Conservation (phyloP, 2,797 vertebrate species). For the Anas acuta region DNA sequence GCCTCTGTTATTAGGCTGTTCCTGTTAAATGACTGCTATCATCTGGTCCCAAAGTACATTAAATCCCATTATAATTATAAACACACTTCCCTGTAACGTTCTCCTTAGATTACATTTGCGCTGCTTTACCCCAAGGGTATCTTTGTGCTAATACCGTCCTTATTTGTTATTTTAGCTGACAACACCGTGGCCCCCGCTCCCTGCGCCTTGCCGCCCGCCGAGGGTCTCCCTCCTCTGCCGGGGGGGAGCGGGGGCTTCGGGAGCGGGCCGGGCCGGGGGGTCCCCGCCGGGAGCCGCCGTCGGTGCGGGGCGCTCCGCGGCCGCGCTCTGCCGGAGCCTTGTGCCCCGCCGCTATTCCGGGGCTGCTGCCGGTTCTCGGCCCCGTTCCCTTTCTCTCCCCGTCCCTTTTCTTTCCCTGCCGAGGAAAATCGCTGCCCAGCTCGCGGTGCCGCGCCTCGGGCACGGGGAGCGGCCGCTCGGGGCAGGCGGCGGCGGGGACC, state of each 20-base stretch:
- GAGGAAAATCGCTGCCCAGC: neutral
- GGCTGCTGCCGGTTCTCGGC: neutral
- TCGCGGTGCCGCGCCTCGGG: neutral
- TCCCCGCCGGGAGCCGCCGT: neutral
- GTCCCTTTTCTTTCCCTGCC: neutral
- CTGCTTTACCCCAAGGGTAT: slow-evolving; percentile 74
- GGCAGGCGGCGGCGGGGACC: neutral
- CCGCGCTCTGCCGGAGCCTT: too few species aligned
- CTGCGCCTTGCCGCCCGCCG: neutral
- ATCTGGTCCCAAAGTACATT: slow-evolving; percentile 80
- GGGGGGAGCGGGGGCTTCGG: too few species aligned
- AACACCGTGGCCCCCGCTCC: slow-evolving; percentile 47
- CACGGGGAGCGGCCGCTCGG: neutral
- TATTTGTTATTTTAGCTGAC: slow-evolving; percentile 71
- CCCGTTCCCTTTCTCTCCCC: accelerated
- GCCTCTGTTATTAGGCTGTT: slow-evolving; percentile 71
- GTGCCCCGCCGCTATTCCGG: accelerated
- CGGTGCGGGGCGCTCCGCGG: neutral
- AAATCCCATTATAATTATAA: slow-evolving; percentile 83
- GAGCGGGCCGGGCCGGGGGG: neutral
- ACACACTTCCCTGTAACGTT: slow-evolving; percentile 77
- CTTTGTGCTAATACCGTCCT: slow-evolving; percentile 75
- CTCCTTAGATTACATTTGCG: slow-evolving; percentile 75
- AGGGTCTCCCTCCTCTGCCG: too few species aligned
- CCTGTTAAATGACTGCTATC: slow-evolving; percentile 76